Base-by-base conservation (phyloP, 2,888 invertebrate species). In the Amorpha juglandis region DNA sequence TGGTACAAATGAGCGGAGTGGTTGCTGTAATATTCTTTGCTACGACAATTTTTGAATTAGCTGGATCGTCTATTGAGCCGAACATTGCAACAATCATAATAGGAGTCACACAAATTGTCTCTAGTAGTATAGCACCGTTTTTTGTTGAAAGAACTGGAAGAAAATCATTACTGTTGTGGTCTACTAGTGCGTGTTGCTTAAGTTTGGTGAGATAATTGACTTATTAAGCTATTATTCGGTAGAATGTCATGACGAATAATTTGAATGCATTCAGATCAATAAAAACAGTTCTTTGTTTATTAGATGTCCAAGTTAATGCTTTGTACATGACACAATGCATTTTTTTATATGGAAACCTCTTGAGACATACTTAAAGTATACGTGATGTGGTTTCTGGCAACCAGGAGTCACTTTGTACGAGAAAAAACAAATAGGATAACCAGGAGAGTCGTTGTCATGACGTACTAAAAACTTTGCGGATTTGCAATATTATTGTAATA, bases 111-210 rank as follows among this genome's bases (percentile, higher is more conserved):
- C 83, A 85, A 65, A 38, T 87, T 0, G 33, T 70, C 0, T 78
- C 85, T 0, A 82, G 84, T 45, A 68, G 48, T 2, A 68, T 87
- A 1, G 76, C 86, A 0, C 84, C 87, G 0, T 63, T 84, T 2
- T 79, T 84, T 51, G 79, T 88, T 0, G 88, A 88, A 42, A 79
- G 78, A 69, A 67, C 72, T 72, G 87, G 88, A 42, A 79, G 88
- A 35, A 82, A 72, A 63, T 63, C 68, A 1, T 67, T 89, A 3
- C 47, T 89, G n/a, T 63, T 84, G 12, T n/a, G 73, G 0, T 87
- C 88, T 0, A 83, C 83, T 0, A 75, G 73, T 2, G 63, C 71
- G 0, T 85, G 84, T 62, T 73, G 71, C 64, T 55, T 86, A 0
- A 83, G 82, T 74, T 78, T 87, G 75, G 88, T 88, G 70, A 81